Evolutionary conservation across 1,140 invertebrate species (phyloP), one percentile per base, ranked within the genome.

Genomic region (Lepidotrigona ventralis): DNA sequence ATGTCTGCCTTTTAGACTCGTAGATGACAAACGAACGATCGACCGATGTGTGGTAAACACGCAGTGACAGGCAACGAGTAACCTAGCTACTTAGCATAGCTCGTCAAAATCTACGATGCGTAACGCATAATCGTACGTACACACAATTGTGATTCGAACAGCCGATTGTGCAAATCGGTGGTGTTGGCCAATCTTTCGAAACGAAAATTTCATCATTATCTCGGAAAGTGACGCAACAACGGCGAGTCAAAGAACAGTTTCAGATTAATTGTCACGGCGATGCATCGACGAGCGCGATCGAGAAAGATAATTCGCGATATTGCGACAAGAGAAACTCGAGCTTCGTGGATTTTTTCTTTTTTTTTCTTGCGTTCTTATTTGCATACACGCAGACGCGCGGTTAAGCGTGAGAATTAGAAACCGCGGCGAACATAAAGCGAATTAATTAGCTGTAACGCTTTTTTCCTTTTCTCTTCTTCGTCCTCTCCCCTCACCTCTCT

Each of bases 391-490:
- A 66, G 63, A 72, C 78, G 64, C 66, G 75, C 79, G 56, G 73
- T 85, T 88, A 88, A 85, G 79, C 87, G 87, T 88, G 87, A 88
- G 87, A 88, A 88, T 88, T 88, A 88, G 87, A 88, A 88, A 85
- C 81, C 80, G 69, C 84, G 79, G 74, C 29, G 84, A 85, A 81
- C 85, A 69, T 88, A 85, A 88, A 88, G 76, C 84, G 86, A 80
- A 88, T 88, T 88, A 88, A 88, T 88, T 88, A 88, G 79, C 84
- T 76, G 83, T 73, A 76, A 88, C 84, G 72, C 39, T 56, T 78
- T 56, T 87, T 73, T 84, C 46, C 14, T 66, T 46, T 33, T 19
- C 19, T 19, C 66, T 39, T 68, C 70, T 19, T 80, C 21, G 1
- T 54, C 33, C 29, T 14, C 11, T 23, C 54, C 26, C 39, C 39